Base-by-base conservation (phyloP, 2,888 invertebrate genomes). In the Eudasyphora cyanicolor region DNA sequence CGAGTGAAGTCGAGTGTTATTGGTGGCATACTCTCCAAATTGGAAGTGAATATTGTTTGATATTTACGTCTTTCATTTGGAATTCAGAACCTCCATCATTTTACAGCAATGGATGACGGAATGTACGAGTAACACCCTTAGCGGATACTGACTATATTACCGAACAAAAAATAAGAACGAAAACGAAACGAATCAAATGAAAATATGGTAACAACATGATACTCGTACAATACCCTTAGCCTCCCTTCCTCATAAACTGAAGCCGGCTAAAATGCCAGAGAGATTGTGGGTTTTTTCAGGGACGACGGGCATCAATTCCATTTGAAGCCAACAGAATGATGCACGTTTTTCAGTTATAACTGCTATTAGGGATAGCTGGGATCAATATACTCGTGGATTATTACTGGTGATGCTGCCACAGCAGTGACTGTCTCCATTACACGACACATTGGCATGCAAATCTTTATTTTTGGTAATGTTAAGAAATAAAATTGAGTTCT, bases 121-220 rank as follows among this genome's bases (percentile, higher is more conserved):
- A 54, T 19, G 12, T n/a, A n/a, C n/a, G n/a, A n/a, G n/a, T 21
- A 54, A 21, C 19, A 54, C 12, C 19, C 54, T 21, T 21, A 54
- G 8, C 24, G 54, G 19, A 51, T 38, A 57, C 69, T 60, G 32
- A n/a, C n/a, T n/a, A n/a, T n/a, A n/a, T 60, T 49, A 51, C 35
- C 54, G 10, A 73, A 73, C n/a, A 62, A 74, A 67, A 62, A 51
- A 60, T n/a, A 8, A 62, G 29, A 69, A 54, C 51, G 4, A 5
- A 67, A 21, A 60, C 24, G 21, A 73, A 77, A 57, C n/a, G n/a
- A n/a, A n/a, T n/a, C n/a, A 62, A 51, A n/a, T 19, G 51, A 51
- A 82, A 76, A 79, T 82, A 82, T 79, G 82, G 79, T 76, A 76
- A 79, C 82, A 82, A 76, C 79, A 76, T 79, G 79, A 76, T 79